Evolutionary conservation across 1,140 invertebrate genomes (phyloP), one percentile per base, ranked within the genome.

Genomic region (Ceratitis capitata): DNA sequence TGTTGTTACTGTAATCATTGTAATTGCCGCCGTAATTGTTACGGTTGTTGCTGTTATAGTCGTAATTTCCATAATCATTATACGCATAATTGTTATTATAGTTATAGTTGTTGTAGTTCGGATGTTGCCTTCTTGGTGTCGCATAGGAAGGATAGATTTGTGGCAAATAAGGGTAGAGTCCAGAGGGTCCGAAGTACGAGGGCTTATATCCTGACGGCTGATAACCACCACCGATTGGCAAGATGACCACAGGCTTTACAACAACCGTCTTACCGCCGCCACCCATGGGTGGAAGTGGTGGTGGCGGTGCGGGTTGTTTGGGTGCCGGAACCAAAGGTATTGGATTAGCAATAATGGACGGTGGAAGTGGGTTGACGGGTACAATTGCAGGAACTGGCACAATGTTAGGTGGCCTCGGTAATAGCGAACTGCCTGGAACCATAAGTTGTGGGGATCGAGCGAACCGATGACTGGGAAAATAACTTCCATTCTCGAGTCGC

Each of bases 31-130:
- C 32, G n/a, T 83, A 45, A 23, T 82, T 23, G 32, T 14, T 32
- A n/a, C 19, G 12, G n/a, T 83, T n/a, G 45, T 82, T 23, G 42
- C 42, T 35, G 39, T 82, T 82, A 12, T 82, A 12, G 42, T 45
- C 7, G 39, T 82, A 16, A 47, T 82, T 82, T 19, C 61, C 61
- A 82, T 82, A 42, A 23, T 82, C 45, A 82, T 82, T 82, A 39
- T 47, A 82, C 1, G 0, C 26, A 14, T 82, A 9, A 82, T 82
- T 35, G 26, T 82, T 82, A 47, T 82, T 35, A 16, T 39, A 35
- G n/a, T 47, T 26, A 23, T 64, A 19, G 23, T 29, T 64, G 23
- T 64, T 19, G 32, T 47, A 6, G 16, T 23, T 32, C 29, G 3
- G 32, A 35, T 4, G 0, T 47, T 14, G 23, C 16, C 39, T 29